These are phyloP conservation scores for Piprites chloris DNA, from an alignment of 2,113 vertebrate genomes.

Conservation along the genomic window DNA sequence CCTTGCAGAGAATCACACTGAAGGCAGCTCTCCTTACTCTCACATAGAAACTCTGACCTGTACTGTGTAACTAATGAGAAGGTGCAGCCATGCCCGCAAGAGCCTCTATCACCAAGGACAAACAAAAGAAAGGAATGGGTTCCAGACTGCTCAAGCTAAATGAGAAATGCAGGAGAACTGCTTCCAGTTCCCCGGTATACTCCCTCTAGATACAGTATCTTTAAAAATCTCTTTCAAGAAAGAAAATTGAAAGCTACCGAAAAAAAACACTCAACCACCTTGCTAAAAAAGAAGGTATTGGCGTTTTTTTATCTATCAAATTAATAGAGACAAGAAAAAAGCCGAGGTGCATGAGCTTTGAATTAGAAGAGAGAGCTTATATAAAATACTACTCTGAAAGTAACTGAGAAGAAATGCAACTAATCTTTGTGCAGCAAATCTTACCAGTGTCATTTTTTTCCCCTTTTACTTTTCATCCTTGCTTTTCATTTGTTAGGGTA, in stretches of 20 bases:
- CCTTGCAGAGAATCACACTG: background rate
- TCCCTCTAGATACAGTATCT: background rate
- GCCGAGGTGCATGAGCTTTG: background rate
- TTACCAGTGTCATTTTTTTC: background rate
- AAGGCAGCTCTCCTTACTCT: background rate
- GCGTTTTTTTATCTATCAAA: background rate
- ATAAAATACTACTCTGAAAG: background rate
- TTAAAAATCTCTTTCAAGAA: background rate
- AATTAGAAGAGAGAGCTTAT: background rate
- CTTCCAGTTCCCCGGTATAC: background rate
- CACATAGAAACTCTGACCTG: background rate
- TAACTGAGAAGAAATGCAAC: background rate
- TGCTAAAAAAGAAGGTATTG: background rate
- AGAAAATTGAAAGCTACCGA: background rate
- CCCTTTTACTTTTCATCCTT: background rate
- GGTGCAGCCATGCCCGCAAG: background rate
- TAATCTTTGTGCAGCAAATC: background rate
- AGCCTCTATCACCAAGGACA: background rate
- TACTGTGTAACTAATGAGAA: background rate
- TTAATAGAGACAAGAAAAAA: background rate
- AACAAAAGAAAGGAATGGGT: background rate
- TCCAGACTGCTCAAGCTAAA: background rate
- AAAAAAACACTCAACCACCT: background rate
- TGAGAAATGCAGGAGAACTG: background rate
- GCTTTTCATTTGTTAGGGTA: background rate